Conservation (phyloP, 2,888 invertebrate genomes). For the Eupithecia pulchellata region DNA sequence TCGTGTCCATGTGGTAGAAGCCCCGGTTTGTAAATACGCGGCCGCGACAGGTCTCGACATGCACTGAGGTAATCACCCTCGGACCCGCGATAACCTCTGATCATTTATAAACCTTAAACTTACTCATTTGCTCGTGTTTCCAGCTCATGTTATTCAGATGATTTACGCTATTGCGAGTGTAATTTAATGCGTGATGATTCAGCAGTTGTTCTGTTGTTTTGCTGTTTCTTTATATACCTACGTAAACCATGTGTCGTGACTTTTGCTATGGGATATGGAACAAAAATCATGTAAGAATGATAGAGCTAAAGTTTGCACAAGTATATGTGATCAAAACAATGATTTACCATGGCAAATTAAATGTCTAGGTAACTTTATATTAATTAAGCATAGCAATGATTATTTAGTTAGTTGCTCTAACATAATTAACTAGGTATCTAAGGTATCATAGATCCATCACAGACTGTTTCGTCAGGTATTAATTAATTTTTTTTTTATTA, state of each 20-base stretch:
- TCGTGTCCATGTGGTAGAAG: neutral
- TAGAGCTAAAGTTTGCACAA: neutral
- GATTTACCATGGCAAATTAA: no score
- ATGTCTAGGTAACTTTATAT: no score
- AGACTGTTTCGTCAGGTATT: no score
- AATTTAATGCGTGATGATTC: neutral
- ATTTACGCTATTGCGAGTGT: slow-evolving; percentile 1
- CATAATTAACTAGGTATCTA: no score
- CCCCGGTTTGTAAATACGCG: slow-evolving; percentile 55
- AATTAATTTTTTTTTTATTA: no score
- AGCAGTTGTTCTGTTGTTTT: slow-evolving; percentile 2
- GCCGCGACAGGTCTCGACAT: slow-evolving; percentile 75
- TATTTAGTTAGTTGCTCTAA: no score
- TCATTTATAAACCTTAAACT: slow-evolving; percentile 47
- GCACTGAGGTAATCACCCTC: slow-evolving; percentile 66
- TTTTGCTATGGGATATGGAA: no score
- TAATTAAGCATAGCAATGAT: no score
- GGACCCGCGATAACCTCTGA: slow-evolving; percentile 70
- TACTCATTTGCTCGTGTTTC: slow-evolving; percentile 28
- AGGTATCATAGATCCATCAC: no score
- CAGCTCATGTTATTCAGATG: slow-evolving; percentile 10
- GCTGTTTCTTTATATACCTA: no score
- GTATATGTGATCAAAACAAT: neutral
- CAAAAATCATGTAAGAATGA: neutral
- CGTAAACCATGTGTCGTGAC: no score